These are phyloP conservation scores for Augochlora pura DNA, from an alignment of 1,140 invertebrate genomes.

Conservation along the genomic window DNA sequence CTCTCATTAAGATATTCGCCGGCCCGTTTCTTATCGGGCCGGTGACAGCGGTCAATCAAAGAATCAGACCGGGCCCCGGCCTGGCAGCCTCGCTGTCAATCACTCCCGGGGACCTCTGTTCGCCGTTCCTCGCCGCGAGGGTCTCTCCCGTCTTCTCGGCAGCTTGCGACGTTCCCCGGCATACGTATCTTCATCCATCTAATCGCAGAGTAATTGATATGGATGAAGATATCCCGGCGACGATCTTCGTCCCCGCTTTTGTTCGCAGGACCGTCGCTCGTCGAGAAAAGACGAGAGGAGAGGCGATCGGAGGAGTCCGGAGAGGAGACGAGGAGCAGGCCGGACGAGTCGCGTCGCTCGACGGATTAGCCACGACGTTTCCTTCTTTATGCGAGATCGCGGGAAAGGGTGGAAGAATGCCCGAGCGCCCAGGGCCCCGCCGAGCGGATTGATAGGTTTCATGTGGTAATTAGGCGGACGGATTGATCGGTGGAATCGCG, in stretches of 20 bases:
- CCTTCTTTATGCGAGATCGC: slow-evolving; percentile 43
- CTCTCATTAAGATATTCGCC: slow-evolving; percentile 80
- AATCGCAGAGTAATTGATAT: slow-evolving; percentile 81
- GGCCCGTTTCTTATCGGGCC: slow-evolving; percentile 74
- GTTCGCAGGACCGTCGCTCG: neutral
- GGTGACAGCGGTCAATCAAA: slow-evolving; percentile 79
- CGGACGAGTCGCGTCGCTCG: neutral
- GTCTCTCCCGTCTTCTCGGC: slow-evolving; percentile 21
- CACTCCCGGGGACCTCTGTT: slow-evolving; percentile 66
- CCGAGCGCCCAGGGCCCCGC: neutral
- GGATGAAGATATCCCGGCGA: slow-evolving; percentile 77
- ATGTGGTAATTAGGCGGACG: slow-evolving; percentile 40
- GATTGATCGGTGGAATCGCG: slow-evolving; percentile 36
- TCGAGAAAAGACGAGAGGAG: no score
- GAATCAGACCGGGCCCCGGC: slow-evolving; percentile 70
- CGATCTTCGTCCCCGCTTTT: slow-evolving; percentile 45
- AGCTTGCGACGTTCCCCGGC: slow-evolving; percentile 27
- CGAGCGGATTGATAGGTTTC: slow-evolving; percentile 33
- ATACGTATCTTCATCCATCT: slow-evolving; percentile 79
- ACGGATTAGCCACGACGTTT: slow-evolving; percentile 46
- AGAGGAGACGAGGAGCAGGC: no score
- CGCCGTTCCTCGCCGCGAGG: slow-evolving; percentile 53
- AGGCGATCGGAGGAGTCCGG: no score
- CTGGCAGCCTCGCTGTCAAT: slow-evolving; percentile 76
- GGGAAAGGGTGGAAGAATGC: slow-evolving; percentile 12